phyloP scores from a whole-genome alignment of 2,888 invertebrate species.

The Molorchus minor region DNA sequence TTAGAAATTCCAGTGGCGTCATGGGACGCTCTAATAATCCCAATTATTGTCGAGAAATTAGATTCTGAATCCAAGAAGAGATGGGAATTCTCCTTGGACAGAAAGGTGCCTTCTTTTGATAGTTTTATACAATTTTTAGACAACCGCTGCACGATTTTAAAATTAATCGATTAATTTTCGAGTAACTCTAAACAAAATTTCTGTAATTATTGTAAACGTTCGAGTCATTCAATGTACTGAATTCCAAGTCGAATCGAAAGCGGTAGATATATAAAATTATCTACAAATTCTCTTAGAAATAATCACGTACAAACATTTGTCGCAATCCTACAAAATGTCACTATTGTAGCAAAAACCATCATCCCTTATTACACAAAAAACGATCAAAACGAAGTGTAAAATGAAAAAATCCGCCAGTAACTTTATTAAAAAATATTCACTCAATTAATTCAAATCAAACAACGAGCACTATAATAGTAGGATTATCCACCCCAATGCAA shows the following conservation, averaged over 20 bases:
- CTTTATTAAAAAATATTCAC: not conserved
- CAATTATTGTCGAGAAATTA: conserved; percentile 1
- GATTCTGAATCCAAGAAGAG: not conserved
- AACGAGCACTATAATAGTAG: not conserved
- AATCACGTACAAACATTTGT: too few relatives aligned
- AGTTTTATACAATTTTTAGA: not conserved
- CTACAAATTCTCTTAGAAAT: too few relatives aligned
- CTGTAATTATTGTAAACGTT: too few relatives aligned
- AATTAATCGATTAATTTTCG: too few relatives aligned
- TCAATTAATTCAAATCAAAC: not conserved
- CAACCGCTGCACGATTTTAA: not conserved
- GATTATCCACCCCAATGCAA: too few relatives aligned
- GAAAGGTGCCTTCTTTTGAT: not conserved
- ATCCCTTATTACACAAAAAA: too few relatives aligned
- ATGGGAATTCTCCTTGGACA: not conserved
- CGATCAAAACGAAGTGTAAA: too few relatives aligned
- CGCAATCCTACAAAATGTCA: too few relatives aligned
- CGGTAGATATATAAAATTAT: not conserved
- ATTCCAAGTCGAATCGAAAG: not conserved
- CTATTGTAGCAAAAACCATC: too few relatives aligned
- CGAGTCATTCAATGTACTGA: not conserved
- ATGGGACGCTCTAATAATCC: too few relatives aligned
- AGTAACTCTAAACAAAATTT: too few relatives aligned
- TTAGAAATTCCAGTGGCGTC: too few relatives aligned
- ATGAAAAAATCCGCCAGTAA: not conserved